phyloP scores from a whole-genome alignment of 2,888 invertebrate species.

The Bimastos eiseni region DNA sequence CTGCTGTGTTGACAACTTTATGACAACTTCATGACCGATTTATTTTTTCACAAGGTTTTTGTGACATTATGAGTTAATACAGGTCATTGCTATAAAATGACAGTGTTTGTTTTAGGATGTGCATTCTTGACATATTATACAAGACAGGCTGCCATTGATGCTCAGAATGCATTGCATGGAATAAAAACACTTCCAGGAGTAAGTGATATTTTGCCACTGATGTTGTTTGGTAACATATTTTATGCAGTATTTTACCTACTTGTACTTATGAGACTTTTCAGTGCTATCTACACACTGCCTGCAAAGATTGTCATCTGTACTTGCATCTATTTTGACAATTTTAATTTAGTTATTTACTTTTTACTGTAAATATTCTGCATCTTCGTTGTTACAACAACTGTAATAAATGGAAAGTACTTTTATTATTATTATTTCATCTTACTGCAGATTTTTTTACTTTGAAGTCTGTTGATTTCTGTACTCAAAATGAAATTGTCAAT shows the following conservation, averaged over 20 bases:
- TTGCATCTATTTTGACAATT: not conserved
- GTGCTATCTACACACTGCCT: not conserved
- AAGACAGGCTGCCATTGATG: conserved; percentile 35
- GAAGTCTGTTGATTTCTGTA: not conserved
- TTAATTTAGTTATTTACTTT: not conserved
- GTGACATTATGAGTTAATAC: not conserved
- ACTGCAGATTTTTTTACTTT: not conserved
- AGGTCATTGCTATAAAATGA: not conserved
- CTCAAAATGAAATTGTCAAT: not conserved
- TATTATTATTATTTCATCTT: not conserved
- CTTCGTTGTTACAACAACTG: not conserved
- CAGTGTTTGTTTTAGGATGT: conserved; percentile 25
- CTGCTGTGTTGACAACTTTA: not conserved
- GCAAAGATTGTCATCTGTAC: not conserved
- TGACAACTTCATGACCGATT: no score
- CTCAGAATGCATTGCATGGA: conserved; percentile 33
- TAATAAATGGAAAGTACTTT: not conserved
- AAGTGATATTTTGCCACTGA: not conserved
- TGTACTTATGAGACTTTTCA: no score
- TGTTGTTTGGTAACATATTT: no score
- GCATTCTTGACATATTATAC: conserved; percentile 34
- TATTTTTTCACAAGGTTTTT: not conserved
- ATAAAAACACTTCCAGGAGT: conserved; percentile 35
- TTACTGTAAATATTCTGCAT: not conserved
- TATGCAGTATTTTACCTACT: no score